A percentile compares a stretch with the other conserved stretches of the same genome.
These are phyloP conservation scores for Echinops telfairi DNA, from an alignment of 2,113 vertebrate genomes.

Conservation along the genomic window DNA sequence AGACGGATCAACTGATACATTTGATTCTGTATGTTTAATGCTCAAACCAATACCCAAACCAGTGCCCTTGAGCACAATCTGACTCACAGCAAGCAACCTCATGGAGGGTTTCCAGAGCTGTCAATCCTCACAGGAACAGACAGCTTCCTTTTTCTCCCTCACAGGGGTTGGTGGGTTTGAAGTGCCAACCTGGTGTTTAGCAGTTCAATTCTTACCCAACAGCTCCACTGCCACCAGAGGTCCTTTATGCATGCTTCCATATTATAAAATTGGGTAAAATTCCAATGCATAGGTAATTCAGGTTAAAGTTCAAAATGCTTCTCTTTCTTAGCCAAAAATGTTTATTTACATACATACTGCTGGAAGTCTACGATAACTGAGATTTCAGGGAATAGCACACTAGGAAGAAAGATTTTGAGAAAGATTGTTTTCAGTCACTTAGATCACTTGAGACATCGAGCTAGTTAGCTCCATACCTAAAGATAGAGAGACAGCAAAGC, in stretches of 20 bases:
- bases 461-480: not conserved
- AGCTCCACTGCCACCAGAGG: no score
- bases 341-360: constrained; percentile 19
- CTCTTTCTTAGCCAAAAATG: not conserved
- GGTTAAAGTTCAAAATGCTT: not conserved
- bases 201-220: no score
- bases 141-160: no score
- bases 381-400: not conserved
- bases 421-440: not conserved
- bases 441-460: not conserved
- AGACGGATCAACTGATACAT: no score
- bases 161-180: no score
- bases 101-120: no score
- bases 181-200: no score
- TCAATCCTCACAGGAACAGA: no score
- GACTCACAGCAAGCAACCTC: no score
- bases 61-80: no score
- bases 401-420: not conserved
- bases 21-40: no score
- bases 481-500: not conserved
- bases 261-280: constrained; percentile 1
- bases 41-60: no score
- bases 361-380: not conserved
- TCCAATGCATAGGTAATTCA: not conserved
- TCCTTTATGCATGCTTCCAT: not conserved